Base-by-base conservation (phyloP, 2,797 vertebrate genomes). In the Sebastes cheni region DNA sequence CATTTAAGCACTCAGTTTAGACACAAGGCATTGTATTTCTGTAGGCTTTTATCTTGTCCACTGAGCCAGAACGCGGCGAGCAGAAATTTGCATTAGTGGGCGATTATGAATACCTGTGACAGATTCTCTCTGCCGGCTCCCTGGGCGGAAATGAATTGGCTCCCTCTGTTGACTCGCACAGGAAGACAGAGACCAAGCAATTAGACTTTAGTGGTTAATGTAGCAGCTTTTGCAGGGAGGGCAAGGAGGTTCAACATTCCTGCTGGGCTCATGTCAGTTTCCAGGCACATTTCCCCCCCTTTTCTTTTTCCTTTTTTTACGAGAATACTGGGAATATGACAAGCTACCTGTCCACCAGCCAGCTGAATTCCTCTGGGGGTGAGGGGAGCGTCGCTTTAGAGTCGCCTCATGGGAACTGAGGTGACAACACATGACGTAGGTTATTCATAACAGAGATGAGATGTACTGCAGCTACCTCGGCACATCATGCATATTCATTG, bases 81-180 rank as follows among this genome's bases (percentile, higher is more conserved):
- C 88, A 89, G 89, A 94, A 95, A 95, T 96, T 95, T 94, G 94
- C 95, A 96, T 96, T 96, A 95, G 94, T 93, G 94, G 92, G 92
- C 94, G 94, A 96, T 96, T 95, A 95, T 95, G 95, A 96, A 95
- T 95, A 95, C 95, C 94, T 95, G 94, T 95, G 96, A 96, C 95
- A 96, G 95, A 96, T 96, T 91, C 93, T 94, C 91, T 92, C 81
- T 91, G 79, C 89, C 75, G 89, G 91, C 95, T 94, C 93, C 94
- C 92, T 92, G 93, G 93, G 93, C 91, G 89, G 92, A 96, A 95
- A 95, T 94, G 95, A 96, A 96, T 95, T 93, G 93, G 93, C 94
- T 95, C 91, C 94, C 92, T 93, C 90, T 94, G 93, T 95, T 94
- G 94, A 94, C 93, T 94, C 75, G 89, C 93, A 86, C 90, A 88